These are phyloP conservation scores for Amitus sp. DNA, from an alignment of 2,888 invertebrate species.

Conservation along the genomic window DNA sequence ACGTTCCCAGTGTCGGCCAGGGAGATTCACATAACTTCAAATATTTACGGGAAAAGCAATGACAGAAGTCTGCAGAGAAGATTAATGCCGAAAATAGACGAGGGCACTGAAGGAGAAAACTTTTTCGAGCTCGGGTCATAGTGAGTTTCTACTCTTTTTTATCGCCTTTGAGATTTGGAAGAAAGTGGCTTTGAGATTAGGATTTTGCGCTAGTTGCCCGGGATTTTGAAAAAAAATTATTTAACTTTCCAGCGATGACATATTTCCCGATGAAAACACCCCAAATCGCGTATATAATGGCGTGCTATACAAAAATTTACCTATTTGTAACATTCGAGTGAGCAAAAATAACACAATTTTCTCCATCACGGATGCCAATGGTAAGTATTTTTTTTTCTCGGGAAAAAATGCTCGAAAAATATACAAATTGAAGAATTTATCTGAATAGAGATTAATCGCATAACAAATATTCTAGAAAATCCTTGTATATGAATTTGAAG, in stretches of 20 bases:
- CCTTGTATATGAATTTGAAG: too few relatives aligned
- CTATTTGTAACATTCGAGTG: slow-evolving; percentile 84
- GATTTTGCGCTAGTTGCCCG: too few relatives aligned
- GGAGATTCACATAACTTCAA: slow-evolving; percentile 24
- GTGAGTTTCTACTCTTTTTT: slow-evolving; percentile 70
- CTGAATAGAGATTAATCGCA: too few relatives aligned
- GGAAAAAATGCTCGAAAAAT: too few relatives aligned
- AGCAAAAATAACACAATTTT: slow-evolving; percentile 91
- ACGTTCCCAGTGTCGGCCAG: background rate
- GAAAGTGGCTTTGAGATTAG: too few relatives aligned
- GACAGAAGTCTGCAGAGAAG: slow-evolving; percentile 22
- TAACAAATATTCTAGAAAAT: too few relatives aligned
- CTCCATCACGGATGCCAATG: slow-evolving; percentile 76
- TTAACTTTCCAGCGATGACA: slow-evolving; percentile 70
- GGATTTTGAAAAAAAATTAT: background rate
- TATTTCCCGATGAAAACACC: slow-evolving; percentile 79
- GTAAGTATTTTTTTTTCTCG: too few relatives aligned
- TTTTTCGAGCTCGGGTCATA: slow-evolving; percentile 76
- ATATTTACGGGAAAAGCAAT: slow-evolving; percentile 11
- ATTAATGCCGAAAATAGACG: slow-evolving; percentile 69
- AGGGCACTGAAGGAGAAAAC: slow-evolving; percentile 83
- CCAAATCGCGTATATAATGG: slow-evolving; percentile 80
- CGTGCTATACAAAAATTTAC: slow-evolving; percentile 80
- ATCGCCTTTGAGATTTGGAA: too few relatives aligned
- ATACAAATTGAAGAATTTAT: too few relatives aligned